These are phyloP conservation scores for Lagocephalus sceleratus DNA, from an alignment of 2,797 vertebrate species.

Conservation along the genomic window DNA sequence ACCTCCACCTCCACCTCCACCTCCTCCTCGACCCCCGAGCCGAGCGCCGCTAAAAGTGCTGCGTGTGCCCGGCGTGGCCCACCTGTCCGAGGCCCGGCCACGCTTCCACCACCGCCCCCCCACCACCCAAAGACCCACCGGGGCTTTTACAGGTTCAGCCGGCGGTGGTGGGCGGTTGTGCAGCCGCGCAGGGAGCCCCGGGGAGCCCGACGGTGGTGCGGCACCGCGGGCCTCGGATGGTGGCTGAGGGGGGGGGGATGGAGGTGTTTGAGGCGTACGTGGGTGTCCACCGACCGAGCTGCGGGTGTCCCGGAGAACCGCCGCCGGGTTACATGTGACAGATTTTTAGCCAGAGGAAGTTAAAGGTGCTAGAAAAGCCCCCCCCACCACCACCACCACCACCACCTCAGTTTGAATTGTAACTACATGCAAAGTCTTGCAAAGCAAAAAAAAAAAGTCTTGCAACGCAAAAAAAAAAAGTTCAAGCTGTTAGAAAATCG, in stretches of 20 bases:
- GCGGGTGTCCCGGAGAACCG: neutral
- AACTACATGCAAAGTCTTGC: conserved; percentile 22
- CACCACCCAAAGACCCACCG: too few species aligned
- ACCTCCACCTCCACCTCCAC: too few species aligned
- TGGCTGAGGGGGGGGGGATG: too few species aligned
- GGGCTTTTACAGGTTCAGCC: too few species aligned
- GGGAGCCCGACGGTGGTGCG: too few species aligned
- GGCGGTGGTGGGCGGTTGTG: too few species aligned
- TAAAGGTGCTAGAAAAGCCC: conserved; percentile 59
- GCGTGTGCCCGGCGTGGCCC: conserved; percentile 69
- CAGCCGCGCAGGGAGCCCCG: too few species aligned
- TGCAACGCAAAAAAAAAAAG: too few species aligned
- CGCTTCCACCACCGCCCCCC: conserved; percentile 24
- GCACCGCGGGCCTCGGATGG: conserved; percentile 39
- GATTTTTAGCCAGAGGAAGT: conserved; percentile 27
- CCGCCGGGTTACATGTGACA: neutral
- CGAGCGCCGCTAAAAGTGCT: conserved; percentile 61
- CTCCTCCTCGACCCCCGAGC: conserved; percentile 8
- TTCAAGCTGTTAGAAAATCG: neutral
- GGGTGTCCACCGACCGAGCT: neutral
- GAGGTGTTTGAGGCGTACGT: too few species aligned
- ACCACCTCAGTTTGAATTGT: conserved; percentile 35
- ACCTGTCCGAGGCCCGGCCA: conserved; percentile 72
- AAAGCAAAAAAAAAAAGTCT: too few species aligned
- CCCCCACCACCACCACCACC: too few species aligned